phyloP scores from a whole-genome alignment of 2,888 invertebrate genomes.

The Sphaerophoria rueppellii region DNA sequence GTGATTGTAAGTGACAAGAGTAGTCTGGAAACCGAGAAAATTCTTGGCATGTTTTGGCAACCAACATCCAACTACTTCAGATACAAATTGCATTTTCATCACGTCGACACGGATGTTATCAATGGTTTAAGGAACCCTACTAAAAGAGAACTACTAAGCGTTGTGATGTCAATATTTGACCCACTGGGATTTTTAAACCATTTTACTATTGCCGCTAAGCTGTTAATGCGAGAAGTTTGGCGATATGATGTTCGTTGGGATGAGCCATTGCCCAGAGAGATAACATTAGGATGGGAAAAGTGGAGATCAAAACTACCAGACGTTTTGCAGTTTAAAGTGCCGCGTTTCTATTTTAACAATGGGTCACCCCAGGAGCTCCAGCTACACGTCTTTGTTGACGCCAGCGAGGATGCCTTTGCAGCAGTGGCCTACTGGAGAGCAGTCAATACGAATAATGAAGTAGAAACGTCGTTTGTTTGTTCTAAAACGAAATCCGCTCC shows the following conservation, averaged over 20 bases:
- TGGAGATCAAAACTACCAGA: not conserved
- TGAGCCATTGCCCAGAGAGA: not conserved
- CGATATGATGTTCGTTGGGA: conserved; percentile 19
- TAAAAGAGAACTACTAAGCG: conserved; percentile 26
- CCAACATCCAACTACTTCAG: conserved; percentile 52
- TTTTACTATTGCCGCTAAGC: not conserved
- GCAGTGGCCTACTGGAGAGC: not conserved
- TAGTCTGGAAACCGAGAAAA: conserved; percentile 25
- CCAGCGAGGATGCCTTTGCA: not conserved
- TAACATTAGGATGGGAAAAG: not conserved
- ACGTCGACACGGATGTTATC: not conserved
- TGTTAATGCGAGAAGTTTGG: conserved; percentile 9
- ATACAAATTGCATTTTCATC: conserved; percentile 13
- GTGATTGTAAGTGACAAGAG: no score
- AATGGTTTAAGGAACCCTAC: not conserved
- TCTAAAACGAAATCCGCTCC: not conserved
- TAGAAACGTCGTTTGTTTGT: not conserved
- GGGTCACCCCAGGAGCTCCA: no score
- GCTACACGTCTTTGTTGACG: not conserved
- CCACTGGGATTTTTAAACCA: not conserved
- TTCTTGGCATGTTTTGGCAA: conserved; percentile 70
- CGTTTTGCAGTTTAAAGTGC: not conserved
- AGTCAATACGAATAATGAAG: not conserved
- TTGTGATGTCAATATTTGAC: conserved; percentile 40
- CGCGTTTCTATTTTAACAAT: not conserved